Evolutionary conservation across 2,888 invertebrate species (phyloP), one percentile per base, ranked within the genome.

Genomic region (Molanna angustata): DNA sequence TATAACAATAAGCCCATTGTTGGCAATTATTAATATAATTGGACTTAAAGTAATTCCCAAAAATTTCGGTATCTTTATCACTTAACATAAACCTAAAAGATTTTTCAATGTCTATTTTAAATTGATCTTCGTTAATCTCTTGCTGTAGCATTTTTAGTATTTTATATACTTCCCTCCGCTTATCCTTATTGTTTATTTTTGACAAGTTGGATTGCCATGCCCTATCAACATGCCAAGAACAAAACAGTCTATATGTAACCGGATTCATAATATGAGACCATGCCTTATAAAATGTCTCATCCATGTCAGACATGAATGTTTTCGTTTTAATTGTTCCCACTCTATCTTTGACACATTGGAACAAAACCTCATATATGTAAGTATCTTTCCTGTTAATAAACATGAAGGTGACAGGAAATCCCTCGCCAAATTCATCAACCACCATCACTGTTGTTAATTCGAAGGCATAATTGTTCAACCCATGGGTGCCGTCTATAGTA

Each of bases 231-330:
- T 35, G 35, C 35, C 35, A 35, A 35, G 35, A 35, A 4, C 35
- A 35, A 35, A 35, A 35, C 14, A 35, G 14, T 35, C 35, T 35
- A 13, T 13, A 35, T 4, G 35, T 35, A 14, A 35, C 35, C 4
- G 35, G 13, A 35, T 35, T 35, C 35, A 35, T 35, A 13, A 35
- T 35, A 13, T 35, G 35, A 35, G 13, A 35, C 35, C 6, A 35
- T 35, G 35, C 35, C 35, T 35, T 35, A 35, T 35, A 35, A 35
- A 35, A 35, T 35, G 35, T 35, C 35, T 35, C 35, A 35, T 35
- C 35, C 35, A 35, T 35, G 35, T 35, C 35, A n/a, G 7, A 35
- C 35, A 35, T 35, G 35, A 35, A 35, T 9, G 35, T 9, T 35
- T 35, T 35, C 14, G 35, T 13, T 4, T 11, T 35, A 35, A 35